Evolutionary conservation across 2,113 vertebrate genomes (phyloP).

Genomic region (Pluvialis apricaria): DNA sequence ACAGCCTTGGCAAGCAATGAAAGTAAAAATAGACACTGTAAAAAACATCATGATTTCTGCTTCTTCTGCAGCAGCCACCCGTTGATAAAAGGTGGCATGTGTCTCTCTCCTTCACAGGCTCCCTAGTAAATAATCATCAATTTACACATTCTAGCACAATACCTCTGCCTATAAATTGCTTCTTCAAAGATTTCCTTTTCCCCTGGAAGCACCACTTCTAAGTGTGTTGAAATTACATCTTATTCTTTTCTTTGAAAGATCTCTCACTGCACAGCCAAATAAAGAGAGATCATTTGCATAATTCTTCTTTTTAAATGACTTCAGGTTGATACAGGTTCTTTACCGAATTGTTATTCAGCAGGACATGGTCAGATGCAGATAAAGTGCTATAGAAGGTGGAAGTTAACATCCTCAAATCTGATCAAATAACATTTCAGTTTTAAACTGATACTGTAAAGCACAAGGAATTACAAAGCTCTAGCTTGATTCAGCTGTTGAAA

Average conservation of each 20-base stretch:
- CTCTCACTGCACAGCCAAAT: conserved; percentile 44
- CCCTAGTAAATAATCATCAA: conserved; percentile 71
- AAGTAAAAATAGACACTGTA: conserved; percentile 32
- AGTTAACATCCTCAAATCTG: conserved; percentile 66
- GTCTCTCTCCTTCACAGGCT: conserved; percentile 51
- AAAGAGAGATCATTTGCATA: conserved; percentile 62
- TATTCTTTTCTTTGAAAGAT: conserved; percentile 62
- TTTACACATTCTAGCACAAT: conserved; percentile 64
- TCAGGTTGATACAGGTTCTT: conserved; percentile 48
- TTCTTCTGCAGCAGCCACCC: neutral
- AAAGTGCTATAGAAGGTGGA: conserved; percentile 56
- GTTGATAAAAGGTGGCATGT: conserved; percentile 51
- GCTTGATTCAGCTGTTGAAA: conserved; percentile 45
- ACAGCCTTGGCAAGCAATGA: neutral
- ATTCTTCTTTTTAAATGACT: conserved; percentile 51
- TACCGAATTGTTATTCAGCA: conserved; percentile 62
- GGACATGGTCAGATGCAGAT: conserved; percentile 62
- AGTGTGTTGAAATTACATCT: conserved; percentile 68
- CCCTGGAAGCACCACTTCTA: conserved; percentile 45
- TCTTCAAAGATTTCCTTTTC: conserved; percentile 64
- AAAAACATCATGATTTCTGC: conserved; percentile 27
- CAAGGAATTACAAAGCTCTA: conserved; percentile 45
- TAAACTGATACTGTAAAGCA: conserved; percentile 62
- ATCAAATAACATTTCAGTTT: conserved; percentile 57
- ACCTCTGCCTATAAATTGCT: conserved; percentile 61